Percentiles rank a stretch among this genome's conserved stretches.
Conservation (phyloP, 2,113 vertebrate species). For the Montifringilla adamsi region DNA sequence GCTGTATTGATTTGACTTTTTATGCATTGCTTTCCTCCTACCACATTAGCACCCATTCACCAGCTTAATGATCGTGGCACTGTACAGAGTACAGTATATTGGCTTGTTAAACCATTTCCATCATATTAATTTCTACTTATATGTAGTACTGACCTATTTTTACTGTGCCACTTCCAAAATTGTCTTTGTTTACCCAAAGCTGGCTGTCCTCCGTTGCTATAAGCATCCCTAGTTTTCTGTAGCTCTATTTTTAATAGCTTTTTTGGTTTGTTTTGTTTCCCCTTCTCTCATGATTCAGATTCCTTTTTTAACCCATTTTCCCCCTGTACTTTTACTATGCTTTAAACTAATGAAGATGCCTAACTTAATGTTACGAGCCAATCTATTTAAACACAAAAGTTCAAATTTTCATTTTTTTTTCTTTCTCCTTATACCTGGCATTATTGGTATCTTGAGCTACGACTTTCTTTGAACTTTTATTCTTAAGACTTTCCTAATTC, state of each 20-base stretch:
- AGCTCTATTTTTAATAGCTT: constrained; percentile 26
- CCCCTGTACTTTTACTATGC: background rate
- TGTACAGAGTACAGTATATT: constrained; percentile 8
- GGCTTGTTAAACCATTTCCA: constrained; percentile 44
- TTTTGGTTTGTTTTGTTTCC: background rate
- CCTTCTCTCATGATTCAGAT: background rate
- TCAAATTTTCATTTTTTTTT: background rate
- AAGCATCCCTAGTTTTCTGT: constrained; percentile 1
- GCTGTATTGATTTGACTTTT: constrained; percentile 33
- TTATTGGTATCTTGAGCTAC: background rate
- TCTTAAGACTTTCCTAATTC: background rate
- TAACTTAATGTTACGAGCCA: accelerated
- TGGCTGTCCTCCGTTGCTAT: constrained; percentile 32
- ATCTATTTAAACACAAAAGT: background rate
- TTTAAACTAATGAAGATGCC: background rate
- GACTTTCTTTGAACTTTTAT: background rate
- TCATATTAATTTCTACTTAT: constrained; percentile 49
- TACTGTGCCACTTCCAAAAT: constrained; percentile 36
- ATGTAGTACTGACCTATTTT: constrained; percentile 39
- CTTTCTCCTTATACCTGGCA: background rate
- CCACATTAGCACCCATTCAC: background rate
- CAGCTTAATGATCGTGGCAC: background rate
- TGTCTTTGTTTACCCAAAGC: constrained; percentile 31
- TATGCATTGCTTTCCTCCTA: constrained; percentile 15
- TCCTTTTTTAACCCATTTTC: background rate